Evolutionary conservation across 2,888 invertebrate species (phyloP), one percentile per base, ranked within the genome.

Genomic region (Dioctria linearis): DNA sequence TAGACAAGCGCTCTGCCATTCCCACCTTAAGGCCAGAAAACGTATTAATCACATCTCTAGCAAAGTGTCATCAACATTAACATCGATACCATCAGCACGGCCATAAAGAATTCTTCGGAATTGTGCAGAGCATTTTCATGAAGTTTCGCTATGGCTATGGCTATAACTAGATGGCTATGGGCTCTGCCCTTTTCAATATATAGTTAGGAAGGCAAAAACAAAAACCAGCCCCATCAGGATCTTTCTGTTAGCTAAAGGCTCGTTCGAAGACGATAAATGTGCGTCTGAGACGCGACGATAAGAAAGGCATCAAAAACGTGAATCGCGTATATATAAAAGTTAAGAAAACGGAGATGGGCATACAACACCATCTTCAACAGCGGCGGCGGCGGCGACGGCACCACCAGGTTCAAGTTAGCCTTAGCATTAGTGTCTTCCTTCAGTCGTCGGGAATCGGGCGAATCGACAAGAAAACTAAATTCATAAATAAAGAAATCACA

Each of bases 401-500:
- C 57, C 57, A 11, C 3, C 11, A 25, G 69, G 51, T 25, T 25
- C 25, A 40, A 5, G 71, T 40, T 40, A 39, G 71, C 71, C 25
- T 25, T 25, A 25, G 25, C 25, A 25, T 25, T 25, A 25, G 25
- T 25, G 54, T 59, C 46, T 46, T 25, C 25, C 25, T 25, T 25
- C 25, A 2, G 25, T 25, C 25, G 0, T 25, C 25, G 25, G 2
- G 25, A 25, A 25, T 25, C 5, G 13, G 11, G 39, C 54, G 71
- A 40, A 54, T 25, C 25, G 25, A 25, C 25, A 25, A 25, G 39
- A 54, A 71, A 71, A 75, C 75, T 75, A 73, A 71, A 71, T 79
- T 63, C 51, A 73, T 80, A 80, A 80, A 80, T 80, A 80, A 80
- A 80, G 79, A 80, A 80, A 80, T 80, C 79, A 80, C 71, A 54